Percentiles rank a stretch among this genome's conserved stretches.
These are phyloP conservation scores for Heteractis magnifica DNA, from an alignment of 92 coral and sea anemone genomes.

Conservation along the genomic window DNA sequence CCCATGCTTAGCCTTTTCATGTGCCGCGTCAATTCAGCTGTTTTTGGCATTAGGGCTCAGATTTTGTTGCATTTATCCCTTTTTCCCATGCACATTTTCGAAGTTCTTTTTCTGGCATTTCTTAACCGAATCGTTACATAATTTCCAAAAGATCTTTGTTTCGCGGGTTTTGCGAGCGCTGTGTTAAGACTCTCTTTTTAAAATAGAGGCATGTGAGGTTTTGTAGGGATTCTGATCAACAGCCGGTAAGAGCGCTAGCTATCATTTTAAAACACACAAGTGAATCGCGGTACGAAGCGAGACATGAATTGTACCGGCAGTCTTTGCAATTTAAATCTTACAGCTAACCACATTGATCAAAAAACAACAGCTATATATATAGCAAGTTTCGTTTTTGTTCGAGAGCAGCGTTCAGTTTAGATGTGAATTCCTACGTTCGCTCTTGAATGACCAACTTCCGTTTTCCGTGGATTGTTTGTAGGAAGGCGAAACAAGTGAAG, in stretches of 20 bases:
- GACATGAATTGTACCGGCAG: background rate
- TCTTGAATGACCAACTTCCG: background rate
- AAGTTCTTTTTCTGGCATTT: background rate
- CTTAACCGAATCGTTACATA: background rate
- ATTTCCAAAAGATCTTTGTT: background rate
- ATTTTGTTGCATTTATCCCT: conserved; percentile 26
- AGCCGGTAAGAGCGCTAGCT: background rate
- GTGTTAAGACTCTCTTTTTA: background rate
- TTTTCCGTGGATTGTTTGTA: conserved; percentile 26
- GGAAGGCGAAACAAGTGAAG: conserved; percentile 2
- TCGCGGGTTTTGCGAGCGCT: background rate
- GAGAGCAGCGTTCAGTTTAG: background rate
- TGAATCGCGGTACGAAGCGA: conserved; percentile 4
- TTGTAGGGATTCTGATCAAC: background rate
- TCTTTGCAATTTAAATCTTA: background rate
- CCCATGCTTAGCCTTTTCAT: conserved; percentile 66
- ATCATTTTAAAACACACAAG: conserved; percentile 2
- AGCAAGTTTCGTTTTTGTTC: background rate
- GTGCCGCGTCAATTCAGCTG: conserved; percentile 84
- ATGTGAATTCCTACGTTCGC: background rate
- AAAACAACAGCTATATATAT: background rate
- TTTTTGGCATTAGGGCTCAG: conserved; percentile 65
- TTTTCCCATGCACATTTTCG: conserved; percentile 23
- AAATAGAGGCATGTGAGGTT: background rate
- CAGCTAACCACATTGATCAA: background rate